A percentile compares a stretch with the other conserved stretches of the same genome.
Conservation (phyloP, 2,797 vertebrate genomes). For the Danio albolineatus region DNA sequence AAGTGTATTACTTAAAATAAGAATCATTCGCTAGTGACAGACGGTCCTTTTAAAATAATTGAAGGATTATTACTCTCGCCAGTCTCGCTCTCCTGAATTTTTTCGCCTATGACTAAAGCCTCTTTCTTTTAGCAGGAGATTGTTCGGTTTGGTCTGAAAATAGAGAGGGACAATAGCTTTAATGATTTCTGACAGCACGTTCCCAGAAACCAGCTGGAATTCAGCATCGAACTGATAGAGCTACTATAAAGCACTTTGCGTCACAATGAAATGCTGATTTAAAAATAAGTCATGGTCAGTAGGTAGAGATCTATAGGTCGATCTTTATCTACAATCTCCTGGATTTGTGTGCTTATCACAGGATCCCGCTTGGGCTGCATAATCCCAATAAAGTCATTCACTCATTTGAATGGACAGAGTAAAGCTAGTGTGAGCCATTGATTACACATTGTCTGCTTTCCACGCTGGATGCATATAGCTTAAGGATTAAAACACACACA, state of each 20-base stretch:
- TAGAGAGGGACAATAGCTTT: constrained; percentile 36
- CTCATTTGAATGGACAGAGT: constrained; percentile 37
- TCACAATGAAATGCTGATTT: constrained; percentile 32
- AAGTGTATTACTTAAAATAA: background rate
- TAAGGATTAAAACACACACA: background rate
- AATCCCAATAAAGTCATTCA: constrained; percentile 50
- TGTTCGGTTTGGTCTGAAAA: constrained; percentile 38
- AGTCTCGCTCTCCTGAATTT: background rate
- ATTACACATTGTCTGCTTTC: constrained; percentile 42
- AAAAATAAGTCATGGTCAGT: constrained; percentile 29
- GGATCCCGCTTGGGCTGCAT: constrained; percentile 34
- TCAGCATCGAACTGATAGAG: constrained; percentile 4
- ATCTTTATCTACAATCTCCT: constrained; percentile 8
- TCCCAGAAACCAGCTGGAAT: constrained; percentile 18
- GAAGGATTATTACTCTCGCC: background rate
- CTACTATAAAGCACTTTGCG: constrained; percentile 27
- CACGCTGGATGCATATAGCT: constrained; percentile 12
- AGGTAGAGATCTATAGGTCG: constrained; percentile 22
- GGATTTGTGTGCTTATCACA: constrained; percentile 45
- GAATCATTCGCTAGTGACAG: background rate
- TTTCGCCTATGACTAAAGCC: constrained; percentile 13
- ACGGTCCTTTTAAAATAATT: constrained; percentile 13
- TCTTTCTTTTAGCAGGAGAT: constrained; percentile 22
- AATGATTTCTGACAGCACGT: constrained; percentile 36
- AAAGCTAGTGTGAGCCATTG: constrained; percentile 30